These are phyloP conservation scores for Simalia tracyae DNA, from an alignment of 2,797 vertebrate genomes.

Conservation along the genomic window DNA sequence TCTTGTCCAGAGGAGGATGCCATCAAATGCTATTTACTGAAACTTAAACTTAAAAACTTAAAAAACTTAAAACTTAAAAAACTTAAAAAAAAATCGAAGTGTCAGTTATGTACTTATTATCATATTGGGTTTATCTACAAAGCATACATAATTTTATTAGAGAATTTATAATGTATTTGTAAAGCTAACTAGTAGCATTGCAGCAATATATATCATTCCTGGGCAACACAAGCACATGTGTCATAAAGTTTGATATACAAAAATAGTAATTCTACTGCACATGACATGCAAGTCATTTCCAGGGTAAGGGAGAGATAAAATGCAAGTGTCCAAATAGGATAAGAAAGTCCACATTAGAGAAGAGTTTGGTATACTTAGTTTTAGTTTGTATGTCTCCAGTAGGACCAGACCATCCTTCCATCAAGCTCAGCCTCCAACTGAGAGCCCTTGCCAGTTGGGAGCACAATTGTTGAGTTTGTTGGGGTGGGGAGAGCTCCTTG, in stretches of 20 bases:
- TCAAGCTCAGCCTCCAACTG: background rate
- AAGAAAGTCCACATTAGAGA: background rate
- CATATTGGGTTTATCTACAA: background rate
- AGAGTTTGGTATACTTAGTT: background rate
- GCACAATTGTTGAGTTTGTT: background rate
- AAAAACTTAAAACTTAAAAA: too few relatives aligned
- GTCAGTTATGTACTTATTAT: background rate
- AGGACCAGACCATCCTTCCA: background rate
- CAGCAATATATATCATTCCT: background rate
- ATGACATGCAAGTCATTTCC: background rate
- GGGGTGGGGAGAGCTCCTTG: background rate
- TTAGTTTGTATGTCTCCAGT: background rate
- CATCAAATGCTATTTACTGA: background rate
- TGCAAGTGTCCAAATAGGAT: background rate
- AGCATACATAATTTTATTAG: background rate
- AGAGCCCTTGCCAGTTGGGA: background rate
- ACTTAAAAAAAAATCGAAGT: background rate
- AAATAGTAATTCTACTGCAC: background rate
- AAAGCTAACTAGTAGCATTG: background rate
- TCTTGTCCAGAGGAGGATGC: background rate
- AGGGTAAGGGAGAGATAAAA: background rate
- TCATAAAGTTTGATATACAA: background rate
- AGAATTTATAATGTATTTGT: background rate
- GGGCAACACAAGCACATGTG: background rate
- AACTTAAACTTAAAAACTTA: too few relatives aligned